Conservation (phyloP, 2,113 vertebrate species). For the Ophthalmolycus amberensis region DNA sequence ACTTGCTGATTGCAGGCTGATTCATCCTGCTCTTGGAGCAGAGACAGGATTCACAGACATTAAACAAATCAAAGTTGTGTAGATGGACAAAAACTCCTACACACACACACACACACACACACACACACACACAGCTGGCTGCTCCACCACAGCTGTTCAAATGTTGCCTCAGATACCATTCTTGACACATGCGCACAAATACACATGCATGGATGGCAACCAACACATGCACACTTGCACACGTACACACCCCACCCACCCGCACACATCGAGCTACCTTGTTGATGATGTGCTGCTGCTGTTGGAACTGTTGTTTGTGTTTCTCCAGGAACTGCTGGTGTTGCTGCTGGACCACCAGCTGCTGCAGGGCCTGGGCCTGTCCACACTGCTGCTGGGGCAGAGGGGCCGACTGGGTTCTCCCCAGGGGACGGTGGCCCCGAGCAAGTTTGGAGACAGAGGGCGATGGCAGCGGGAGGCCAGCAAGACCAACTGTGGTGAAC, state of each 20-base stretch:
- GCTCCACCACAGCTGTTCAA: slow-evolving; percentile 8
- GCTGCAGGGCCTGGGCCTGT: slow-evolving; percentile 92
- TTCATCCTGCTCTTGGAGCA: slow-evolving; percentile 40
- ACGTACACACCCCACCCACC: neutral
- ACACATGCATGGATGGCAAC: neutral
- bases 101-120: neutral
- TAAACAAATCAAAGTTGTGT: slow-evolving; percentile 23
- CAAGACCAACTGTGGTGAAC: slow-evolving; percentile 85
- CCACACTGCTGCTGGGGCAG: slow-evolving; percentile 90
- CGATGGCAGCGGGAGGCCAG: slow-evolving; percentile 88
- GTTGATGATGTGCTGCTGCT: slow-evolving; percentile 91
- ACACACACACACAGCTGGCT: neutral
- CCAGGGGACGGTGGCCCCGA: slow-evolving; percentile 94
- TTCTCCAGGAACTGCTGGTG: slow-evolving; percentile 99
- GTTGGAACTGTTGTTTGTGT: slow-evolving; percentile 97
- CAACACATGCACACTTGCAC: neutral
- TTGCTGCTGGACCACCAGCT: slow-evolving; percentile 98
- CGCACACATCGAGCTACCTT: slow-evolving; percentile 84
- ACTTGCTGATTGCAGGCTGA: slow-evolving; percentile 57
- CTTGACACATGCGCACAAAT: neutral
- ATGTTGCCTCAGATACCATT: neutral
- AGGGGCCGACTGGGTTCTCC: slow-evolving; percentile 96
- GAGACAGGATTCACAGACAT: slow-evolving; percentile 47
- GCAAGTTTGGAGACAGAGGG: slow-evolving; percentile 94
- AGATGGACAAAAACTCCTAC: slow-evolving; percentile 9